Evolutionary conservation across 2,113 vertebrate genomes (phyloP), one percentile per base, ranked within the genome.

Genomic region (Pterocles orientalis): DNA sequence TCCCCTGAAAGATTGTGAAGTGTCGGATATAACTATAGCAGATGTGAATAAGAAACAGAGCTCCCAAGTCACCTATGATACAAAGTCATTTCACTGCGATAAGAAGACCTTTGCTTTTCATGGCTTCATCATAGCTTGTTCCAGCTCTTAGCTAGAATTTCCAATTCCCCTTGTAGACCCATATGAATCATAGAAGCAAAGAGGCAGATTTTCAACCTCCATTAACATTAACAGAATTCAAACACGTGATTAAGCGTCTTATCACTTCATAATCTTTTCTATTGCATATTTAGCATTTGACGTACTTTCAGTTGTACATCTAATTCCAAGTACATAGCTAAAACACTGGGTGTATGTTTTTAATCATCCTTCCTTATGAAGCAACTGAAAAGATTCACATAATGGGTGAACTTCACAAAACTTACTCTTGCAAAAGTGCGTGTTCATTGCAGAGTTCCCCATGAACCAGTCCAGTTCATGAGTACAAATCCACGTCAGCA

Each of bases 1-100:
- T 48, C 20, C 23, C 10, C 41, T 72, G 26, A 69, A 94, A 87
- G 45, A 45, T 53, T 71, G 58, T 92, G 65, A 89, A 61, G 17
- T 58, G 88, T n/a, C 61, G 31, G 17, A 36, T 65, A 39, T 65
- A 79, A 53, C 58, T 76, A 16, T 2, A 91, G 41, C 50, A 90
- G 82, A 91, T 81, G 60, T 86, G 79, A 86, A 88, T 66, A 79
- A 87, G 48, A 91, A 95, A 91, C 65, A 88, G 81, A 90, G 18
- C 15, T 95, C 82, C 36, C 64, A 82, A 88, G 20, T 41, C n/a
- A 80, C 43, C 31, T 61, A 28, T 18, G 28, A 57, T 36, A 41
- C 18, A 60, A 34, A 41, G 34, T n/a, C 45, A 48, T 83, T 92
- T 90, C 64, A 66, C 16, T 77, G 33, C 50, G 26, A 54, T 48